phyloP scores from a whole-genome alignment of 2,888 invertebrate genomes.

The Lottia gigantea region DNA sequence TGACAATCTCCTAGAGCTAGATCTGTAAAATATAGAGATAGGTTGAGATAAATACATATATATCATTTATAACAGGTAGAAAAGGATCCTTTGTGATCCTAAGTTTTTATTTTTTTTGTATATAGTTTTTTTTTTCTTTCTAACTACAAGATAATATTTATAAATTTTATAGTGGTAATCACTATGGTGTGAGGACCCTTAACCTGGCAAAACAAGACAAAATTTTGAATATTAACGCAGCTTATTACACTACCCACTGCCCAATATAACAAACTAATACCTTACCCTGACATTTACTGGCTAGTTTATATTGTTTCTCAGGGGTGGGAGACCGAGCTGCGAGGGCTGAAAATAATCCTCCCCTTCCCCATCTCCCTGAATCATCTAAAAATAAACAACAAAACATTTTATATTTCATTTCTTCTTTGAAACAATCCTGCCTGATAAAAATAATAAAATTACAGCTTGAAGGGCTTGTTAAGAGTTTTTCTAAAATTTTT shows the following conservation, averaged over 20 bases:
- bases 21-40: conserved; percentile 46
- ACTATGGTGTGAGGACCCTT: no score
- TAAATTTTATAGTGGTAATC: no score
- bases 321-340: conserved; percentile 50
- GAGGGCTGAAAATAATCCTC: conserved; percentile 68
- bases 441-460: no score
- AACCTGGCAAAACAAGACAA: no score
- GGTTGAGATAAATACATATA: no score
- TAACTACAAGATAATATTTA: no score
- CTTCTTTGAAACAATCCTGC: neutral
- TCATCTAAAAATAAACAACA: conserved; percentile 52
- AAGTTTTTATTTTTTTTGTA: no score
- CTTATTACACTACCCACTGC: neutral
- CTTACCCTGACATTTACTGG: conserved; percentile 65
- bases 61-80: neutral
- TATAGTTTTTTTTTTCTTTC: no score
- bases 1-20: conserved; percentile 67
- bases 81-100: no score
- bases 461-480: no score
- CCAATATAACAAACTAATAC: neutral
- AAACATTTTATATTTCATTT: neutral
- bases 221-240: neutral
- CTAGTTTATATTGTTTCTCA: conserved; percentile 61
- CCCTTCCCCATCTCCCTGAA: conserved; percentile 68
- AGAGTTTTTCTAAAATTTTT: no score